Evolutionary conservation across 2,113 vertebrate species (phyloP), one percentile per base, ranked within the genome.

Genomic region (Mus pahari): DNA sequence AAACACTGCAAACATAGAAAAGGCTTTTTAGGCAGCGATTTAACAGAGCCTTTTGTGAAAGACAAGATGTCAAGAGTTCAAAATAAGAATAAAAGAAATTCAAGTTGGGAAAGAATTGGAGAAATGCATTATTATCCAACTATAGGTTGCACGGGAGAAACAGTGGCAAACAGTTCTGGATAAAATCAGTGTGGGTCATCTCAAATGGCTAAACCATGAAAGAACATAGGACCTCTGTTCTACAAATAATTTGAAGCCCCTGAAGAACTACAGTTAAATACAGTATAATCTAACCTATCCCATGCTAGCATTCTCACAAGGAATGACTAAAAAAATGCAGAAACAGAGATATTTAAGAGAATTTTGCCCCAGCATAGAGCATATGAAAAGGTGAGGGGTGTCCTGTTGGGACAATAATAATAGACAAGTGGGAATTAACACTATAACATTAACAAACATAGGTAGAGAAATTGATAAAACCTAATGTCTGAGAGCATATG

Each of bases 1-100:
- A 68, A 48, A 5, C 6, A 64, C 36, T 50, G 4, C 60, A 92
- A 62, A 62, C 16, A 73, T 7, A 87, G 48, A 73, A 78, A 92
- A 92, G 89, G 19, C 24, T 62, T 90, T 20, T 31, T 9, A 74
- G 55, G 62, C 1, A 83, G 28, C 17, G 86, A 86, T 26, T 81
- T 33, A 89, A n/a, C 4, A 28, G 66, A 87, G 48, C 71, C 77
- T 58, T 96, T 16, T 89, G 39, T 81, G 50, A 84, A 95, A 83
- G 86, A 48, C 60, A 71, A 78, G 70, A 42, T 79, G 26, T 48
- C 14, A 86, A 53, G 20, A 75, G 55, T 68, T 95, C n/a, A 94
- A 79, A 93, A 48, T 26, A 92, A 60, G 26, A 91, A 91, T 71
- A 45, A 4, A 87, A 93, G 48, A 55, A 48, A 55, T 20, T 60